These are phyloP conservation scores for Ips typographus DNA, from an alignment of 1,140 invertebrate species.

Conservation along the genomic window DNA sequence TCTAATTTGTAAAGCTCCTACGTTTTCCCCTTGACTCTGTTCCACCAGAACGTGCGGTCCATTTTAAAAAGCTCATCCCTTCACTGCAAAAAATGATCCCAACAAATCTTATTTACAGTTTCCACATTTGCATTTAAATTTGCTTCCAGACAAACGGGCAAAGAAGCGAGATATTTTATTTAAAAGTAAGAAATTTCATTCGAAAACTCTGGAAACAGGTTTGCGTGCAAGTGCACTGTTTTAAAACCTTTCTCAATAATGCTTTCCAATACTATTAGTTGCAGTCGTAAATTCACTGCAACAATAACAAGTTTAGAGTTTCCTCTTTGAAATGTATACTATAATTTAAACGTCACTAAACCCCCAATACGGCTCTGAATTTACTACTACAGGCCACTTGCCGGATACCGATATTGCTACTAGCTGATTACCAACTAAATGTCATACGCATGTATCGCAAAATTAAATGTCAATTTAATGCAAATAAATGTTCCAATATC, in stretches of 20 bases:
- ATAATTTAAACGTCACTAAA: too few relatives aligned
- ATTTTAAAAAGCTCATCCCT: constrained; percentile 11
- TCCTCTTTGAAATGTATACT: too few relatives aligned
- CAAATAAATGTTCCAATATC: constrained; percentile 5
- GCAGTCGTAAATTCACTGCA: too few relatives aligned
- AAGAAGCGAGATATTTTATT: background rate
- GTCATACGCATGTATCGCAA: background rate
- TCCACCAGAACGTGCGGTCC: constrained; percentile 6
- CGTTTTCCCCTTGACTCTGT: constrained; percentile 5
- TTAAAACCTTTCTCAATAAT: too few relatives aligned
- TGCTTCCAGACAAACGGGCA: constrained; percentile 11
- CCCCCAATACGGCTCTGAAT: too few relatives aligned
- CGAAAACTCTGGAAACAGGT: too few relatives aligned
- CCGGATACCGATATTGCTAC: too few relatives aligned
- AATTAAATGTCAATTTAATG: constrained; percentile 4
- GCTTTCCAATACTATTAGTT: too few relatives aligned
- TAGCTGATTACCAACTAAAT: background rate
- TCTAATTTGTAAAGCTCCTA: constrained; percentile 15
- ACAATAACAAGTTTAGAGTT: too few relatives aligned
- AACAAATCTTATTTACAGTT: constrained; percentile 24
- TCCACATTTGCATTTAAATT: constrained; percentile 23
- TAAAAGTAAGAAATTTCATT: too few relatives aligned
- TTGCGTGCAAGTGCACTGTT: too few relatives aligned
- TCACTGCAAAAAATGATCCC: constrained; percentile 16
- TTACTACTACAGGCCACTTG: too few relatives aligned